Percentiles rank a stretch among this genome's conserved stretches.
These are phyloP conservation scores for Euglossa dilemma DNA, from an alignment of 1,140 invertebrate species.

Conservation along the genomic window DNA sequence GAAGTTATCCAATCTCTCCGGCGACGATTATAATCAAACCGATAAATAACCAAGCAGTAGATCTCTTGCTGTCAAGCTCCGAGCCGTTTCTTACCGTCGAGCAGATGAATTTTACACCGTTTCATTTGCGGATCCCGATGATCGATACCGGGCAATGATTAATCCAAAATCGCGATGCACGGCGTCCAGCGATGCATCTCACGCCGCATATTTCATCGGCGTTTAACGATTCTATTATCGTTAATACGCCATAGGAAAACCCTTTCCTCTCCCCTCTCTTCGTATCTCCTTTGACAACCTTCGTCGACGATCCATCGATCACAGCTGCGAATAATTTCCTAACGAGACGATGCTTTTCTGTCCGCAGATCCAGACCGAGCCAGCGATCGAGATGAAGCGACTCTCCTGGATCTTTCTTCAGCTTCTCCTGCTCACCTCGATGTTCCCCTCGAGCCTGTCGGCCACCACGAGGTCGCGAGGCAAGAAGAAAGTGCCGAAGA, in stretches of 20 bases:
- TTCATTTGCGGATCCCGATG: not conserved
- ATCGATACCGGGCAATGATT: not conserved
- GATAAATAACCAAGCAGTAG: too few species aligned
- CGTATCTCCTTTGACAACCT: too few species aligned
- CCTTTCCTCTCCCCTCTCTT: not conserved
- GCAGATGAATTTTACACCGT: not conserved
- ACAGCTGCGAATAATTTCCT: not conserved
- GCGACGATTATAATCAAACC: too few species aligned
- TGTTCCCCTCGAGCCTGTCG: conserved; percentile 53
- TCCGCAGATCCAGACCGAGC: conserved; percentile 51
- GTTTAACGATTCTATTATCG: not conserved
- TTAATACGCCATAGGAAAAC: not conserved
- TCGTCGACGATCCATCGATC: not conserved
- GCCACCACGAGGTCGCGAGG: conserved; percentile 63
- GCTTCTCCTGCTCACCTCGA: conserved; percentile 61
- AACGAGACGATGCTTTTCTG: not conserved
- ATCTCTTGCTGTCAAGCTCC: too few species aligned
- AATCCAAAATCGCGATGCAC: not conserved
- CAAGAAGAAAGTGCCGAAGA: conserved; percentile 69
- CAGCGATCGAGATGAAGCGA: conserved; percentile 59
- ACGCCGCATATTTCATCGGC: not conserved
- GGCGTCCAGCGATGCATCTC: not conserved
- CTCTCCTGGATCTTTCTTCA: conserved; percentile 54
- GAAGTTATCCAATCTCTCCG: too few species aligned
- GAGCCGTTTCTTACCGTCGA: too few species aligned